Percentiles rank a stretch among this genome's conserved stretches.
These are phyloP conservation scores for Onchidella celtica DNA, from an alignment of 2,888 invertebrate species.

Conservation along the genomic window DNA sequence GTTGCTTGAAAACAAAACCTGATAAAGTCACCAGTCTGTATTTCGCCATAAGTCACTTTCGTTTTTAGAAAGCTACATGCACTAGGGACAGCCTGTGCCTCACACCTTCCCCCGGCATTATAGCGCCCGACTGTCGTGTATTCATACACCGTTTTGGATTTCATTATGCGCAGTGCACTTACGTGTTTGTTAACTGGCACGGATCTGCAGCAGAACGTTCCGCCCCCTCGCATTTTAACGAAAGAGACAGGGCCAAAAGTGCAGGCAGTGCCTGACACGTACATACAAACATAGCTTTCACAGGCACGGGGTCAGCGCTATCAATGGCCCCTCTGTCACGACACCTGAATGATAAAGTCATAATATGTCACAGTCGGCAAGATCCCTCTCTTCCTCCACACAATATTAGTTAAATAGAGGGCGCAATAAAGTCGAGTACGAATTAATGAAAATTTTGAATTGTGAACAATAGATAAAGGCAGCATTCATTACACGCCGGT, in stretches of 20 bases:
- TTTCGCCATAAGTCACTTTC: no score
- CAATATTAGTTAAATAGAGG: not conserved
- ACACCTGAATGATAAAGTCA: not conserved
- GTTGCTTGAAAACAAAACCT: no score
- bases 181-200: not conserved
- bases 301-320: not conserved
- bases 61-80: no score
- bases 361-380: not conserved
- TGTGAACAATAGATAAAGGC: not conserved
- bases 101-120: not conserved
- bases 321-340: not conserved
- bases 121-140: constrained; percentile 17
- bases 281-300: constrained; percentile 6
- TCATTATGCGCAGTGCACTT: not conserved
- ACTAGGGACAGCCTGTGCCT: no score
- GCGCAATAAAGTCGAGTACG: constrained; percentile 4
- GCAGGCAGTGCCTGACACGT: not conserved
- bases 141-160: not conserved
- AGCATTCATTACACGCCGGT: not conserved
- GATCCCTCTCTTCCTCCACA: not conserved
- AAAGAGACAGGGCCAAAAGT: not conserved
- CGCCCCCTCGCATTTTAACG: constrained; percentile 14
- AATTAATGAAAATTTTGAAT: not conserved
- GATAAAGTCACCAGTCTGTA: no score
- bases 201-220: constrained; percentile 1